Percentiles rank a stretch among this genome's conserved stretches.
Conservation (phyloP, 2,113 vertebrate species). For the Monarcha castaneiventris region DNA sequence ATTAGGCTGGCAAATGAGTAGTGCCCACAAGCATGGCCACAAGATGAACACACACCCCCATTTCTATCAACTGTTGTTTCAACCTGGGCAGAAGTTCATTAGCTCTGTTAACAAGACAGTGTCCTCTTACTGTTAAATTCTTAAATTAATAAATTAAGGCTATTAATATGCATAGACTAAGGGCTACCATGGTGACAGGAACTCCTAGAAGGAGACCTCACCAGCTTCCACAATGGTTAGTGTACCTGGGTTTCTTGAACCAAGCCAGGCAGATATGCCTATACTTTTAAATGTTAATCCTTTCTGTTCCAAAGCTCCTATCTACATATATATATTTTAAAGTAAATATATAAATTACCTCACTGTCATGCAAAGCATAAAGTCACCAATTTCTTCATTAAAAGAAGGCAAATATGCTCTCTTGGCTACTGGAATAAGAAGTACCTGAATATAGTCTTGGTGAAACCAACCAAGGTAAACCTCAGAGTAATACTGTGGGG, state of each 20-base stretch:
- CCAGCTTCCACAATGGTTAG: neutral
- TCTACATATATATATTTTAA: neutral
- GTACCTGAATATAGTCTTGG: neutral
- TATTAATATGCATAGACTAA: conserved; percentile 20
- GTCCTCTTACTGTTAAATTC: neutral
- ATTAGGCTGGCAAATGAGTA: neutral
- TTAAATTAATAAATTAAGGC: conserved; percentile 29
- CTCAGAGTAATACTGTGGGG: neutral
- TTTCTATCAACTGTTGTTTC: neutral
- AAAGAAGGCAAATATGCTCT: neutral
- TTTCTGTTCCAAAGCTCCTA: neutral
- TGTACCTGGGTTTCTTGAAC: neutral
- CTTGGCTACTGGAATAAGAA: neutral
- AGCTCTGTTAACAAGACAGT: neutral
- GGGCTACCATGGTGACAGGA: neutral
- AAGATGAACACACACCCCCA: neutral
- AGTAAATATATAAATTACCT: neutral
- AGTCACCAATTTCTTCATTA: neutral
- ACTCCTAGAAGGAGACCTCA: neutral
- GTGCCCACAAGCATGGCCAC: neutral
- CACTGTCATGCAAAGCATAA: neutral
- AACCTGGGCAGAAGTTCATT: neutral
- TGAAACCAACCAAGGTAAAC: neutral
- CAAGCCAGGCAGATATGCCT: neutral
- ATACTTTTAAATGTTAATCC: neutral